phyloP scores from a whole-genome alignment of 1,140 invertebrate genomes.

The Bombus sylvicola region DNA sequence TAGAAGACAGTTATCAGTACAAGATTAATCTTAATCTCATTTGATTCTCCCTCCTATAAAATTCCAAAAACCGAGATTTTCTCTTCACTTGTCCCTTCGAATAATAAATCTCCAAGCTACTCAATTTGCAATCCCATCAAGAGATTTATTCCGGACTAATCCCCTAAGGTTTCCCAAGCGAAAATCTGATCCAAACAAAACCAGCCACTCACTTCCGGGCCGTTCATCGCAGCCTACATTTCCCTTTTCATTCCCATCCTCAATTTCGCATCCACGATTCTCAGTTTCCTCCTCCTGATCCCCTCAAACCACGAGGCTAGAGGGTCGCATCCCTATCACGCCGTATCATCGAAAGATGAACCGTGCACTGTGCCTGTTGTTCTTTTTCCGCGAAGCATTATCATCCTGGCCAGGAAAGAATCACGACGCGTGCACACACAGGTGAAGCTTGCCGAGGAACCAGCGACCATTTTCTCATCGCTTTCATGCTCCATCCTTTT shows the following conservation, averaged over 20 bases:
- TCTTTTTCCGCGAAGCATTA: constrained; percentile 13
- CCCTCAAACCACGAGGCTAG: neutral
- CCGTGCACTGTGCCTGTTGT: constrained; percentile 1
- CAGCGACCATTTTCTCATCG: constrained; percentile 21
- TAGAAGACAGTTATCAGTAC: too few relatives aligned
- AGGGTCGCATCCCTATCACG: constrained; percentile 41
- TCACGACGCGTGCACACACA: neutral
- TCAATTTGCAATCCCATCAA: constrained; percentile 2
- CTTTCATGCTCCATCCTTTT: constrained; percentile 8
- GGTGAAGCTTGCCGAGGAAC: neutral
- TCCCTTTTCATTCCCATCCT: neutral
- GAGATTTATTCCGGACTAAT: neutral
- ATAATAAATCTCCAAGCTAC: neutral
- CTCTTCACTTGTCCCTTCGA: neutral
- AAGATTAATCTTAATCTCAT: neutral
- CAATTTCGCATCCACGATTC: neutral
- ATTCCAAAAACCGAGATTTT: neutral
- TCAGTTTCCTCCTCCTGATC: neutral
- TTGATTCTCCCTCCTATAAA: neutral
- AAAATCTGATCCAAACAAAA: neutral
- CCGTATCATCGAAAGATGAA: constrained; percentile 54
- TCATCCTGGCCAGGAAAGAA: neutral
- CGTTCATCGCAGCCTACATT: neutral
- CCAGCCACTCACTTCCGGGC: neutral
- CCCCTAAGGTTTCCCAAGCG: neutral